Evolutionary conservation across 64 coral and sea anemone species (phyloP), one percentile per base, ranked within the genome.

Genomic region (Dendrophyllia cribrosa): DNA sequence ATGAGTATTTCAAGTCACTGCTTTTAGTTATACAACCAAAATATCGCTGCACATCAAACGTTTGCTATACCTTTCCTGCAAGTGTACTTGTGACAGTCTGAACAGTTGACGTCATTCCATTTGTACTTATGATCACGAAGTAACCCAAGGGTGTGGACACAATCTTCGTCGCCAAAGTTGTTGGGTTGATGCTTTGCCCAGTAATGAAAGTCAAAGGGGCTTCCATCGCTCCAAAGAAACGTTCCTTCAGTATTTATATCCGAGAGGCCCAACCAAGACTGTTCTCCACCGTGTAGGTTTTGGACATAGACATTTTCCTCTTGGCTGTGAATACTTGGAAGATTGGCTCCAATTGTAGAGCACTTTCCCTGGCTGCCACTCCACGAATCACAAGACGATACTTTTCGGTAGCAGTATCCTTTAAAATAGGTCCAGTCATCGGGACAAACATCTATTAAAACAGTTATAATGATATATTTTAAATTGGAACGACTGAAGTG

Each of bases 81-180:
- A 24, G 85, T 72, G 47, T 58, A 87, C 7, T 87, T 70, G 50
- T 24, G 49, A 13, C 85, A 87, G 6, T 70, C 22, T 15, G 85
- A 87, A 51, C 85, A 87, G 10, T 13, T 16, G 7, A 87, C 85
- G 46, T 87, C 85, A 56, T 87, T 87, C 85, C 85, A 87, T 22
- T 72, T n/a, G 19, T 87, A 17, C 1, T 10, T 1, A 15, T 55
- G 46, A 1, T 2, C 24, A 1, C 8, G 3, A 23, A n/a, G n/a
- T n/a, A n/a, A n/a, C n/a, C 85, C 85, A 51, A 87, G 74, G 0
- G 85, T 87, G 69, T 87, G 85, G 15, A 87, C 85, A 72, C 85
- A 87, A 9, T 87, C 85, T 43, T 87, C 66, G 8, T 58, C 44
- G 4, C 73, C 14, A 5, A 59, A 16, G 50, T 73, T 70, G 51